A percentile compares a stretch with the other conserved stretches of the same genome.
Evolutionary conservation across 2,113 vertebrate species (phyloP).

Genomic region (Psittacus erithacus): DNA sequence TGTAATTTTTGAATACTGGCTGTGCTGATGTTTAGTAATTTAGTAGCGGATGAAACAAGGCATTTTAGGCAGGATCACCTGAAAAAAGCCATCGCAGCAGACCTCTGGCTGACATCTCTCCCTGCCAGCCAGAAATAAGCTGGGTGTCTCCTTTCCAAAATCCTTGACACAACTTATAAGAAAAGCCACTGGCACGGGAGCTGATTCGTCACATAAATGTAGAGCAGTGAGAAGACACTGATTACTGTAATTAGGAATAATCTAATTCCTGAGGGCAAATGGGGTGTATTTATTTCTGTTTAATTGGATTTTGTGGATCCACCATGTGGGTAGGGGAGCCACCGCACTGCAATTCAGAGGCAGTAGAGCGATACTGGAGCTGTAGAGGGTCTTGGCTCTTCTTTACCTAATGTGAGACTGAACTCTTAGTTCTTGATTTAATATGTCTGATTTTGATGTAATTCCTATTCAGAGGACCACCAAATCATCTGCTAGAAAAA

Average conservation of each 20-base stretch:
- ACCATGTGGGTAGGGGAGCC: neutral
- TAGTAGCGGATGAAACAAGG: accelerated
- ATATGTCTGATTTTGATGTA: neutral
- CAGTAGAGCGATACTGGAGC: neutral
- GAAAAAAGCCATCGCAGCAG: neutral
- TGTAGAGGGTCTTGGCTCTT: neutral
- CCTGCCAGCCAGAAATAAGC: neutral
- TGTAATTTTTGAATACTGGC: neutral
- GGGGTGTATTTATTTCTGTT: neutral
- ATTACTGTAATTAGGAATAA: conserved; percentile 31
- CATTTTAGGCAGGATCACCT: neutral
- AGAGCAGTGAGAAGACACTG: neutral
- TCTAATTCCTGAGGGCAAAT: neutral
- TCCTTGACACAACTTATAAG: neutral
- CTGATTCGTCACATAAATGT: neutral
- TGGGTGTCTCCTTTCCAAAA: conserved; percentile 8
- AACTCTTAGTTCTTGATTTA: neutral
- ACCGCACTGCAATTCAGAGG: accelerated
- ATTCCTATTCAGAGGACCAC: neutral
- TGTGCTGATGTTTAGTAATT: neutral
- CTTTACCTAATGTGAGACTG: neutral
- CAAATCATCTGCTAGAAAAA: neutral
- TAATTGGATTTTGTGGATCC: neutral
- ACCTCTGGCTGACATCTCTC: neutral
- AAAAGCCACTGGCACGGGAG: neutral